Conservation (phyloP, 2,888 invertebrate species). For the Eupithecia dodoneata region DNA sequence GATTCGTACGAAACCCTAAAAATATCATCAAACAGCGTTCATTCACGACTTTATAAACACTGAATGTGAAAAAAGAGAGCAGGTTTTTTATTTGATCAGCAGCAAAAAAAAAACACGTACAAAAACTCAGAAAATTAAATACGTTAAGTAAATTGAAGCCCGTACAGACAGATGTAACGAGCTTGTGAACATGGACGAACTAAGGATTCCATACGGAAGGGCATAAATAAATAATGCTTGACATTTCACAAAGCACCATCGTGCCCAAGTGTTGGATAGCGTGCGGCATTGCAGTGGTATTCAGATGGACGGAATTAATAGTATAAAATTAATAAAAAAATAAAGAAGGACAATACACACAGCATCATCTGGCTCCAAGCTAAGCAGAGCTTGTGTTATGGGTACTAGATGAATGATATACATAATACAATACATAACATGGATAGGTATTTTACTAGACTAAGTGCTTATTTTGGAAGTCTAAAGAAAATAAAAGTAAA, state of each 20-base stretch:
- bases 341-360: too few relatives aligned
- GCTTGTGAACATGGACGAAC: constrained; percentile 18
- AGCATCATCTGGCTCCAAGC: too few relatives aligned
- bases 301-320: too few relatives aligned
- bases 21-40: too few relatives aligned
- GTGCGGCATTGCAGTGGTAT: too few relatives aligned
- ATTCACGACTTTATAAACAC: neutral
- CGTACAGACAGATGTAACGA: constrained; percentile 23
- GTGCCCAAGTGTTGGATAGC: neutral
- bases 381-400: too few relatives aligned
- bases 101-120: constrained; percentile 5
- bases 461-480: too few relatives aligned
- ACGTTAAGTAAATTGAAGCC: constrained; percentile 29
- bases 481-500: too few relatives aligned
- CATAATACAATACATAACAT: too few relatives aligned
- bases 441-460: too few relatives aligned
- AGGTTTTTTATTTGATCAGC: constrained; percentile 1
- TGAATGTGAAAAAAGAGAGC: neutral
- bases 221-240: neutral
- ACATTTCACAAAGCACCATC: neutral
- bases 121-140: constrained; percentile 24
- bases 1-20: neutral
- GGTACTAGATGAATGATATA: too few relatives aligned
- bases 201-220: constrained; percentile 8
- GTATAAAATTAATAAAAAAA: too few relatives aligned